These are phyloP conservation scores for Alosa sapidissima DNA, from an alignment of 2,797 vertebrate species.

Conservation along the genomic window DNA sequence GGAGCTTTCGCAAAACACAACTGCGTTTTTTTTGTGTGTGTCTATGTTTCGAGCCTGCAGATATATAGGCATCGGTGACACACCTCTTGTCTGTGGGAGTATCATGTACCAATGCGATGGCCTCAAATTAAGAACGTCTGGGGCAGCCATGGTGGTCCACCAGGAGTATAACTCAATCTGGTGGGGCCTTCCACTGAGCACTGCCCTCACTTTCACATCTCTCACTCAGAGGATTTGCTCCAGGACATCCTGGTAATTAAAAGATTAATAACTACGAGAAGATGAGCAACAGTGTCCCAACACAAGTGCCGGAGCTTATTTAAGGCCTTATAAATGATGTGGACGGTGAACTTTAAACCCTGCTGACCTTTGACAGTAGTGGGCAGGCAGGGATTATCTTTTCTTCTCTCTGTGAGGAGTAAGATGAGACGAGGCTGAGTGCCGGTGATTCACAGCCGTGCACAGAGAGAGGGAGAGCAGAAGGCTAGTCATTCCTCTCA, in stretches of 20 bases:
- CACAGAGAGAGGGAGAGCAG: conserved; percentile 64
- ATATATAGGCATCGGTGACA: conserved; percentile 78
- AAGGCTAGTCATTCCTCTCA: conserved; percentile 66
- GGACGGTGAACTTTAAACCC: conserved; percentile 87
- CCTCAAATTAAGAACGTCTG: conserved; percentile 92
- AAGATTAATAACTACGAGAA: conserved; percentile 77
- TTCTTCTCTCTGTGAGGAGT: conserved; percentile 69
- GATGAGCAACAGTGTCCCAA: conserved; percentile 73
- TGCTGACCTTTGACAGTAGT: conserved; percentile 86
- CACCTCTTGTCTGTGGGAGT: conserved; percentile 78
- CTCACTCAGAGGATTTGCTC: conserved; percentile 40
- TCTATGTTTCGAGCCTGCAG: conserved; percentile 48
- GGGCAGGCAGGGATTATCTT: conserved; percentile 87
- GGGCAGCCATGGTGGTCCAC: conserved; percentile 83
- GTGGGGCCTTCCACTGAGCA: conserved; percentile 46
- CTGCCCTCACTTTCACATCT: conserved; percentile 36
- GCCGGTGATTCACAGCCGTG: conserved; percentile 73
- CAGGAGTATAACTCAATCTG: conserved; percentile 72
- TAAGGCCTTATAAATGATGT: conserved; percentile 89
- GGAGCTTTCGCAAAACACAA: conserved; percentile 36
- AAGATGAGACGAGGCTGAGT: conserved; percentile 63
- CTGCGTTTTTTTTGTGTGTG: conserved; percentile 10
- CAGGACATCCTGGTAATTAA: conserved; percentile 55
- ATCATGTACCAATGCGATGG: conserved; percentile 83
- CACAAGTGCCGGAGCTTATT: conserved; percentile 80